These are phyloP conservation scores for Tiliacea aurago DNA, from an alignment of 2,888 invertebrate genomes.

Conservation along the genomic window DNA sequence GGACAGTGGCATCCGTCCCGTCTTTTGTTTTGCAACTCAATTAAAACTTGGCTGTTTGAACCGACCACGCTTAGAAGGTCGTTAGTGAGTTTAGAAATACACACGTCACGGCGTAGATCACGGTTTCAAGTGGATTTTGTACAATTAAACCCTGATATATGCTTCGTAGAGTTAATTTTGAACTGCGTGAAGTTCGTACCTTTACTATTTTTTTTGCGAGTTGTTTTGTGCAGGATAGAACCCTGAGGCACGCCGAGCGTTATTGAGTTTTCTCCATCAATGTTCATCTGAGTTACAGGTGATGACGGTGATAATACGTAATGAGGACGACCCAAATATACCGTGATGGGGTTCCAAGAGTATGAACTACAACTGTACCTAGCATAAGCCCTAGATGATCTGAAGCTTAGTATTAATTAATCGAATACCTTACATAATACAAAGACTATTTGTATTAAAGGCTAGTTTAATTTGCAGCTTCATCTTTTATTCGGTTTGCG, in stretches of 20 bases:
- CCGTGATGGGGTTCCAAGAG: not conserved
- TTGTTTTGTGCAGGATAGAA: not conserved
- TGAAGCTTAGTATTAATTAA: not conserved
- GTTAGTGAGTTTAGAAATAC: conserved; percentile 70
- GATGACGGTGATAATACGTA: not conserved
- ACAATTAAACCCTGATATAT: conserved; percentile 53
- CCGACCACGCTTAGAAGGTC: conserved; percentile 71
- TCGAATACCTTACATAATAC: not conserved
- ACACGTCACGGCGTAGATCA: conserved; percentile 63
- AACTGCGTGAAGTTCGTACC: not conserved
- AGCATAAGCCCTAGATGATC: not conserved
- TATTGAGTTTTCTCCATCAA: not conserved
- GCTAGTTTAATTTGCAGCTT: conserved; percentile 1
- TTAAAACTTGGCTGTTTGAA: conserved; percentile 79
- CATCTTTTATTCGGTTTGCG: conserved; percentile 10
- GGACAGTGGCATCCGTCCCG: conserved; percentile 66
- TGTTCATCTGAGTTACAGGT: not conserved
- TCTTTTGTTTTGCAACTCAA: conserved; percentile 84
- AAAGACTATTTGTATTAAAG: not conserved
- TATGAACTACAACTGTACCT: not conserved
- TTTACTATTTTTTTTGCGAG: conserved; percentile 1
- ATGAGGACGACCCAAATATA: not conserved
- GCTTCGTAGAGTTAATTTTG: conserved; percentile 15
- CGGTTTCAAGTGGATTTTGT: conserved; percentile 56
- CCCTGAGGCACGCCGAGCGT: conserved; percentile 15